Conservation (phyloP, 1,140 invertebrate genomes). For the Idris sp. region DNA sequence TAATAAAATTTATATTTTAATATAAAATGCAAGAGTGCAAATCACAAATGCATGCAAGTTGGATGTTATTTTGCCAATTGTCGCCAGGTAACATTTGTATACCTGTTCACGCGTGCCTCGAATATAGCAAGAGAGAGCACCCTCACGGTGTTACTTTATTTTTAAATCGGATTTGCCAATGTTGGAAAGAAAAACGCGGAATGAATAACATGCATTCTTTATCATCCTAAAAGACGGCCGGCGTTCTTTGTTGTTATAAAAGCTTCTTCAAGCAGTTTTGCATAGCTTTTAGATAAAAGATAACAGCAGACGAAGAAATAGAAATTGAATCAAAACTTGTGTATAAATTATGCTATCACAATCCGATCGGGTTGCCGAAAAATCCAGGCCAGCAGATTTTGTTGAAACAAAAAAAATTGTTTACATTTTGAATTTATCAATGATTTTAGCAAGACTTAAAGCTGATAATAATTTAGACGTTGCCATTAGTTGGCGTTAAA, state of each 20-base stretch:
- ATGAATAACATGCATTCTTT: slow-evolving; percentile 46
- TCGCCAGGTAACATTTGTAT: slow-evolving; percentile 60
- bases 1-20: no score
- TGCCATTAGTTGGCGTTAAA: slow-evolving; percentile 1
- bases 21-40: slow-evolving; percentile 36
- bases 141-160: slow-evolving; percentile 42
- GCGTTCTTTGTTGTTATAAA: slow-evolving; percentile 36
- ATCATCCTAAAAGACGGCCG: slow-evolving; percentile 24
- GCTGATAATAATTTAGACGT: no score
- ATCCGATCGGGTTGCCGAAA: no score
- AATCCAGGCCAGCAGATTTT: no score
- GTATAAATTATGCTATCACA: slow-evolving; percentile 7
- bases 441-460: no score
- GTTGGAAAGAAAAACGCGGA: slow-evolving; percentile 35
- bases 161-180: slow-evolving; percentile 63
- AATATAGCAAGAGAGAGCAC: slow-evolving; percentile 51
- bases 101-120: slow-evolving; percentile 60
- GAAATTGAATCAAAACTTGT: slow-evolving; percentile 17
- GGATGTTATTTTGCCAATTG: slow-evolving; percentile 44
- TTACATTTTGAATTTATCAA: no score
- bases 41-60: slow-evolving; percentile 40
- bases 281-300: slow-evolving; percentile 27
- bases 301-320: slow-evolving; percentile 16
- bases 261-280: slow-evolving; percentile 23
- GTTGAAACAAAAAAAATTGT: no score